Base-by-base conservation (phyloP, 2,113 vertebrate genomes). In the Nerophis ophidion region DNA sequence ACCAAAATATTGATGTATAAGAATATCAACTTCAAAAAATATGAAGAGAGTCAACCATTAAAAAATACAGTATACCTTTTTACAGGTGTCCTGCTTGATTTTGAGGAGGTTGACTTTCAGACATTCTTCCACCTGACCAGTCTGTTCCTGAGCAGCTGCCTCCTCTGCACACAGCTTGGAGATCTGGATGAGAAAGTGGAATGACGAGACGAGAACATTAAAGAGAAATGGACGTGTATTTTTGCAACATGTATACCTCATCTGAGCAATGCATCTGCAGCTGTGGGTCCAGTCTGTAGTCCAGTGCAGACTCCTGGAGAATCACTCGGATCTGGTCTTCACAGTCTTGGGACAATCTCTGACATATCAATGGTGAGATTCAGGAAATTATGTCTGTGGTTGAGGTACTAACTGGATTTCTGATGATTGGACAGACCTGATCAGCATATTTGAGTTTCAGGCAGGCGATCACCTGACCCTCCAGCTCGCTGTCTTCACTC, bases 141-240 rank as follows among this genome's bases (percentile, higher is more conserved):
- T 98, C 83, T 98, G 96, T 68, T 99, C 96, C 80, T 99, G 96
- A 59, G 95, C 96, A 5, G 96, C 96, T 6, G 94, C 96, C 82
- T 99, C 96, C 72, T 99, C 96, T 0, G 93, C 92, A 76, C 96
- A 98, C 8, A 98, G 81, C 45, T 33, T 90, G 40, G 92, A 90
- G 77, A 98, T 98, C 96, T 83, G 55, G 14, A 53, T 48, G 17
- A 60, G 47, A 26, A 15, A 26, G 3, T 12, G 17, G 6, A 13
- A 9, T 35, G 48, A 26, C n/a, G 16, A 40, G 1, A 26, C 0
- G 3, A 14, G 14, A 17, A 42, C 15, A 0, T 19, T 10, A 1
- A 5, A 35, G 5, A 5, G 8, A 52, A 34, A 33, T 35, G 2
- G 52, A 9, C 2, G 26, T 26, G 26, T 26, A 13, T 11, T 52